A percentile compares a stretch with the other conserved stretches of the same genome.
phyloP scores from a whole-genome alignment of 2,113 vertebrate species.

The Phocoena phocoena region DNA sequence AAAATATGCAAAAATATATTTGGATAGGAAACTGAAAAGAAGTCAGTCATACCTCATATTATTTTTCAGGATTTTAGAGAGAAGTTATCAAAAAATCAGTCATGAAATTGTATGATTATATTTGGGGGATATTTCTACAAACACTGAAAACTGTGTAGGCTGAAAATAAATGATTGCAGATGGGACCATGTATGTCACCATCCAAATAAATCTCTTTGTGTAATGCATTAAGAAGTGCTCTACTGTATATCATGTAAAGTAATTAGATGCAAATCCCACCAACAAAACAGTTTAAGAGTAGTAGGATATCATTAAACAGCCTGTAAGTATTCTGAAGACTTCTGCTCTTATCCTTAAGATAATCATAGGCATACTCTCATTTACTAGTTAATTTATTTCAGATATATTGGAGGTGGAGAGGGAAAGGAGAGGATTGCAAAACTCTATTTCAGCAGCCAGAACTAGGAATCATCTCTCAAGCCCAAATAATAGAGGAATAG shows the following conservation, averaged over 20 bases:
- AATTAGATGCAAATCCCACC: neutral
- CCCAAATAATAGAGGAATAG: neutral
- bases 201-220: neutral
- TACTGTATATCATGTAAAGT: neutral
- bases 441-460: slow-evolving; percentile 19
- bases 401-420: neutral
- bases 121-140: neutral
- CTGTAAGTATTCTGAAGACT: neutral
- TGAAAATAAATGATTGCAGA: slow-evolving; percentile 9
- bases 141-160: neutral
- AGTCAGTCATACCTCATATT: neutral
- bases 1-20: neutral
- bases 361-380: neutral
- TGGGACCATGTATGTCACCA: neutral
- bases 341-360: neutral
- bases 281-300: slow-evolving; percentile 36
- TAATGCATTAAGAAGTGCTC: neutral
- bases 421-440: neutral
- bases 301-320: neutral
- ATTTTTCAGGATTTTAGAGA: neutral
- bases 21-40: neutral
- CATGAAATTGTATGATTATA: neutral
- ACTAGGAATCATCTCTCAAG: neutral
- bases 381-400: neutral
- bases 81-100: neutral